These are phyloP conservation scores for Polypedilum vanderplanki DNA, from an alignment of 1,140 invertebrate genomes.

Conservation along the genomic window DNA sequence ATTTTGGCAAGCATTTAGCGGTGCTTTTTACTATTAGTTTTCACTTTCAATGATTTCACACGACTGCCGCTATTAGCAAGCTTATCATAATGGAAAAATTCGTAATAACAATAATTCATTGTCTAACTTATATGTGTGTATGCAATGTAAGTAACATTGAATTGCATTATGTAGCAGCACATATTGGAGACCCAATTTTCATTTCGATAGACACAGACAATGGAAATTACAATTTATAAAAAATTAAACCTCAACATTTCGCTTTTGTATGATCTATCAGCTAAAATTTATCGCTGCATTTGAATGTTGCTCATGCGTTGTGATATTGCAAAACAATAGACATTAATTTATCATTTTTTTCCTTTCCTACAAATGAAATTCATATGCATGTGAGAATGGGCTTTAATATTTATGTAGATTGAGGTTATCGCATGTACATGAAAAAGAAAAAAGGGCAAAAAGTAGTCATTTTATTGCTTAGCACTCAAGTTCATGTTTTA, in stretches of 20 bases:
- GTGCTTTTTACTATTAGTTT: not conserved
- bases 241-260: not conserved
- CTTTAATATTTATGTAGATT: not conserved
- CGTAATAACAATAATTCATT: slow-evolving; percentile 14
- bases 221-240: not conserved
- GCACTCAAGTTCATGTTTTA: not conserved
- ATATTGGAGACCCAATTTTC: slow-evolving; percentile 11
- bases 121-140: not conserved
- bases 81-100: not conserved
- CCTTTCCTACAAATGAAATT: not conserved
- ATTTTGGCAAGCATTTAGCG: not conserved
- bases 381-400: not conserved
- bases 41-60: slow-evolving; percentile 8
- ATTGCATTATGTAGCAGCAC: not conserved
- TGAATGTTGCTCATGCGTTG: not conserved
- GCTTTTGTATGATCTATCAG: not conserved
- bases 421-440: not conserved
- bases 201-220: slow-evolving; percentile 13
- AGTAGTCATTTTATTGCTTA: not conserved
- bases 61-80: not conserved
- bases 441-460: not conserved
- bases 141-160: not conserved
- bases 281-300: not conserved
- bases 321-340: slow-evolving; percentile 2
- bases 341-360: slow-evolving; percentile 10